Evolutionary conservation across 1,140 invertebrate genomes (phyloP), one percentile per base, ranked within the genome.

Genomic region (Drosophila lini): DNA sequence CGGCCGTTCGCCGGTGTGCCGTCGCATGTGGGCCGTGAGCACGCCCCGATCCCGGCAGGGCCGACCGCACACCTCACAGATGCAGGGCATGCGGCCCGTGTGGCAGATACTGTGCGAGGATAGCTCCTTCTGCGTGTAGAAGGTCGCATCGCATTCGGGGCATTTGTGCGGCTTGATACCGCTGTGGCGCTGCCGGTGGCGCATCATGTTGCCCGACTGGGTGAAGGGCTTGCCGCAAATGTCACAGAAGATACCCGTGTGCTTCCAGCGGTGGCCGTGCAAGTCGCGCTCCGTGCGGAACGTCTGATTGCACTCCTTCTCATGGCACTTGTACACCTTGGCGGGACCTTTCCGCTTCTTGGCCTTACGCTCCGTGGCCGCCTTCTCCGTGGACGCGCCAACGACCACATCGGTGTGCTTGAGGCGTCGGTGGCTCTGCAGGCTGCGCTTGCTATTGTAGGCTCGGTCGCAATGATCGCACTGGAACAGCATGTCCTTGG

Each of bases 1-100:
- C 0, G 96, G 96, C 79, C 96, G 95, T 84, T 97, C 96, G 4
- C 96, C 95, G 0, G 94, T 95, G 78, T 96, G 95, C 0, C 94
- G 95, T 4, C 95, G 90, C 90, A 95, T 95, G 90, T 96, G 96
- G 45, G 95, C 95, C 65, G 95, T 94, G 28, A 95, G 91, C 34
- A 95, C 90, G 5, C 90, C 91, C 5, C 78, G 79, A 64, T 91
- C 91, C 1, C 91, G 73, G 47, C 90, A 92, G 0, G 79, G 78
- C 5, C 81, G 76, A 2, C 90, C 91, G 34, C 91, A 92, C 8
- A 91, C 68, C 47, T 91, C 86, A 28, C 91, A 92, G 10, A 91
- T 89, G 34, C 88, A 78, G 6, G 90, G 90, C 81, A 91, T 89
- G 28, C 77, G 81, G 0, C 84, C 81, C 0, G 88, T 91, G 53